phyloP scores from a whole-genome alignment of 2,113 vertebrate species.

The Clupea harengus region DNA sequence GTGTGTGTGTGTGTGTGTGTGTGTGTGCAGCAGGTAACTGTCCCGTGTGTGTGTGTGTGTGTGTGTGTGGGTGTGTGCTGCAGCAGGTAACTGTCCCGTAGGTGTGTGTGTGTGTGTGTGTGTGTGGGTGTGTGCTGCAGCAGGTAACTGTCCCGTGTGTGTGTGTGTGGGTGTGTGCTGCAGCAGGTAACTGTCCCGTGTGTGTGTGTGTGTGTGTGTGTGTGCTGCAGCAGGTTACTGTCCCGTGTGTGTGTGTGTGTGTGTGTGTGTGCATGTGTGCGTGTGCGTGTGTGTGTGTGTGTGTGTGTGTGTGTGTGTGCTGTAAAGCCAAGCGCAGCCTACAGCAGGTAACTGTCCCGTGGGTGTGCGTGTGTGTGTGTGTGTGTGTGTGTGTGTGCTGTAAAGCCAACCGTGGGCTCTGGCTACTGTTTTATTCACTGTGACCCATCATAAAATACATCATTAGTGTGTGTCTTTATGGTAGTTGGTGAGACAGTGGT shows the following conservation, averaged over 20 bases:
- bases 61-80: too few species aligned
- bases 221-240: too few species aligned
- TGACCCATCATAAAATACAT: too few species aligned
- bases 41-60: background rate
- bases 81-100: too few species aligned
- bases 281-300: background rate
- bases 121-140: background rate
- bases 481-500: too few species aligned
- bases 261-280: background rate
- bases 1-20: background rate
- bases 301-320: background rate
- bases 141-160: too few species aligned
- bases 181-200: constrained; percentile 78
- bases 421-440: too few species aligned
- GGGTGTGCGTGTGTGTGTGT: background rate
- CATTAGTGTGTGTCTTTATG: background rate
- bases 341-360: too few species aligned
- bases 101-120: too few species aligned
- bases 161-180: constrained; percentile 54
- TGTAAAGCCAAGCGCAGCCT: too few species aligned
- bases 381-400: background rate
- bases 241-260: background rate
- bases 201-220: constrained; percentile 1
- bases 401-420: too few species aligned
- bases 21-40: too few species aligned